These are phyloP conservation scores for Gavialis gangeticus DNA, from an alignment of 2,113 vertebrate species.

Conservation along the genomic window DNA sequence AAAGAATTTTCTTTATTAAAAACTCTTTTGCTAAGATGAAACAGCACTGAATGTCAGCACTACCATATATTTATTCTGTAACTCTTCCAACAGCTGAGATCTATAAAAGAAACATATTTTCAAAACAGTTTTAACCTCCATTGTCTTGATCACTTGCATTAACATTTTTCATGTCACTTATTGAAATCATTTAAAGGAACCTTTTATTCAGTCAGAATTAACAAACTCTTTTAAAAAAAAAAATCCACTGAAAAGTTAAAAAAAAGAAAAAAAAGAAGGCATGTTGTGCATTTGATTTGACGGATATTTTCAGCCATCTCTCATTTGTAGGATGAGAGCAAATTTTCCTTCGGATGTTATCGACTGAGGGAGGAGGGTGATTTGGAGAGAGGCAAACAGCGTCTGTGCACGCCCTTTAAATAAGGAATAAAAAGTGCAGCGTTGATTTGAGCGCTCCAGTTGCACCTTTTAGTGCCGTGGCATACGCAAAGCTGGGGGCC, in stretches of 20 bases:
- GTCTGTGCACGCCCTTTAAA: conserved; percentile 50
- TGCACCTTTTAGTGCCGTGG: conserved; percentile 69
- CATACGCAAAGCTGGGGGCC: conserved; percentile 62
- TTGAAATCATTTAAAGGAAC: conserved; percentile 72
- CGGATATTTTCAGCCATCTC: conserved; percentile 69
- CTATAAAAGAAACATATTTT: conserved; percentile 79
- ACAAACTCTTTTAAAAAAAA: conserved; percentile 63
- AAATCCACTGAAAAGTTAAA: conserved; percentile 48
- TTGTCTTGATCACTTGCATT: conserved; percentile 74
- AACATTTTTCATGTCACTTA: conserved; percentile 75
- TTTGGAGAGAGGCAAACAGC: conserved; percentile 62
- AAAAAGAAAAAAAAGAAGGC: conserved; percentile 46
- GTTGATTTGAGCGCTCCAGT: conserved; percentile 60
- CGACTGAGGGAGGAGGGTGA: conserved; percentile 52
- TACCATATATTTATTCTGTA: conserved; percentile 80
- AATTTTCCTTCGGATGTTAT: conserved; percentile 52
- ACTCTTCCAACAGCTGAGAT: conserved; percentile 73
- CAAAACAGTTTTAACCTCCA: conserved; percentile 82
- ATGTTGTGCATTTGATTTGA: conserved; percentile 73
- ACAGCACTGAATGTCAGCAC: conserved; percentile 74
- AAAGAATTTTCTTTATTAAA: conserved; percentile 77
- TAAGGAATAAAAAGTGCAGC: conserved; percentile 43
- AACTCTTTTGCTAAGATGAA: conserved; percentile 67
- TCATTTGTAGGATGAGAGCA: conserved; percentile 62
- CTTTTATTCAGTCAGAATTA: conserved; percentile 78